Base-by-base conservation (phyloP, 92 coral and sea anemone species). In the Palythoa grandiflora region DNA sequence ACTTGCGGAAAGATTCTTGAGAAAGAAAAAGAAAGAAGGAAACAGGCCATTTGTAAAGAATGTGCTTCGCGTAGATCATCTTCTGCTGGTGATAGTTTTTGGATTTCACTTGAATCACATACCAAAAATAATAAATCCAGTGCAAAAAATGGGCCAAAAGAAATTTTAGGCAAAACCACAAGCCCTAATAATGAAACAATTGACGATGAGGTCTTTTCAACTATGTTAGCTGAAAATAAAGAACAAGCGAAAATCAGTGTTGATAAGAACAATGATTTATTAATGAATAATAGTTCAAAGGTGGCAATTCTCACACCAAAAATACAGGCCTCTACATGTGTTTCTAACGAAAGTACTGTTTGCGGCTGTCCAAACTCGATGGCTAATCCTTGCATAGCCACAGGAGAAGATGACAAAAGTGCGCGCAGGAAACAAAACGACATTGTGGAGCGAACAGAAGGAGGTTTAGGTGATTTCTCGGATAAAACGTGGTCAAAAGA, bases 91-190 rank as follows among this genome's bases (percentile, higher is more conserved):
- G 47, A 81, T 16, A 81, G 76, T 19, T 81, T 81, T 38, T 81
- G 86, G 86, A 57, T 81, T 81, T 81, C 86, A 3, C 75, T 81
- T 47, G 86, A 81, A 19, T 81, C 86, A 1, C 17, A 35, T 40
- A 40, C 40, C 20, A 80, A 35, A n/a, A 68, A 44, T 39, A 50
- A 38, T 36, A 36, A 55, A 60, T 36, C 35, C 16, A 3, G 16
- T 51, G 40, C 73, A 79, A 79, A 79, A 20, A 6, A 7, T 21
- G 44, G 20, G 59, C 35, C 38, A 20, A 71, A 81, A 68, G 52
- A 65, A 51, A 35, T 7, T 81, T 60, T 40, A 66, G 52, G 53
- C 36, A 40, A 44, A 19, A n/a, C 21, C 13, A 21, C 75, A 50
- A 48, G 50, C 6, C 17, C 51, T 36, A 28, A 13, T 44, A 68